phyloP scores from a whole-genome alignment of 1,140 invertebrate genomes.

The Drosophila dunni region DNA sequence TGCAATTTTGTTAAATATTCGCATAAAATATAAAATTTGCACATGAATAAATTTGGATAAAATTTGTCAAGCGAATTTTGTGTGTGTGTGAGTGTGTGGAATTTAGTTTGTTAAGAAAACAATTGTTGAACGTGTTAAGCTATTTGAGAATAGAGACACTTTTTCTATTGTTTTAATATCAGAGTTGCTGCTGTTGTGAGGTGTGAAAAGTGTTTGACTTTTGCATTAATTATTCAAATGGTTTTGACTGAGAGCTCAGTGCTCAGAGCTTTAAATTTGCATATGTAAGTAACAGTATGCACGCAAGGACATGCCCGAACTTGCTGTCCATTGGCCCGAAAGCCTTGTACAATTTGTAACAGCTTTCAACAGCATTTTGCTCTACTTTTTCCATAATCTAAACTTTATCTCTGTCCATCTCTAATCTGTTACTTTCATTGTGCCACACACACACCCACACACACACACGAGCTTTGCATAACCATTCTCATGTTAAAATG shows the following conservation, averaged over 20 bases:
- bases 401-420: conserved; percentile 10
- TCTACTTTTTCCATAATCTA: conserved; percentile 21
- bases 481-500: conserved; percentile 23
- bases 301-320: conserved; percentile 28
- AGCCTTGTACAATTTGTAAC: conserved; percentile 53
- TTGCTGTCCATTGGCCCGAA: conserved; percentile 19
- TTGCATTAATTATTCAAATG: conserved; percentile 58
- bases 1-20: background rate
- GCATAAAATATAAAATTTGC: conserved; percentile 4
- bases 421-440: conserved; percentile 33
- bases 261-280: conserved; percentile 35
- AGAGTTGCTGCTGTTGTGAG: conserved; percentile 1
- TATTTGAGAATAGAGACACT: conserved; percentile 7
- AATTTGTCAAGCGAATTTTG: background rate
- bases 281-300: conserved; percentile 27
- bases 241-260: conserved; percentile 27
- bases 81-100: background rate
- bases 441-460: conserved; percentile 8
- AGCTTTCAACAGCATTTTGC: conserved; percentile 45
- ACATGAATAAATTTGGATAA: conserved; percentile 18
- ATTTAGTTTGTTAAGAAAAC: background rate
- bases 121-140: background rate
- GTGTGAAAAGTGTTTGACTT: conserved; percentile 53
- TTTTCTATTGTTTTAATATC: too few relatives aligned
- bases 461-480: conserved; percentile 32